These are phyloP conservation scores for Papilio protenor DNA, from an alignment of 2,888 invertebrate species.

Conservation along the genomic window DNA sequence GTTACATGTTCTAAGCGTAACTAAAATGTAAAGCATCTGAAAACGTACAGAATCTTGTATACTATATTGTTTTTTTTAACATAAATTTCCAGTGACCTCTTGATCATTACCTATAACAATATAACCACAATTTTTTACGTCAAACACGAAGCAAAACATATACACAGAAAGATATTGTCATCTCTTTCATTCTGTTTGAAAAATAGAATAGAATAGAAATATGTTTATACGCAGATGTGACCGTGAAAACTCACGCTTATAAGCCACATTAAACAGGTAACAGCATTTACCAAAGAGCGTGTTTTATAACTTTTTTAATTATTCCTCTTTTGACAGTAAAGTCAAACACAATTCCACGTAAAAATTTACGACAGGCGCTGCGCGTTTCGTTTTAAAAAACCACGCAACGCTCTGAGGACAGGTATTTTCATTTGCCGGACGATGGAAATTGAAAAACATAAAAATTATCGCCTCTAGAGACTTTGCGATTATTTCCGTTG, in stretches of 20 bases:
- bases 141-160: neutral
- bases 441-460: slow-evolving; percentile 37
- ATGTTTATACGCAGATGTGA: neutral
- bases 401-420: slow-evolving; percentile 13
- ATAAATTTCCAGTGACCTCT: no score
- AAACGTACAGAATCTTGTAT: no score
- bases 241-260: neutral
- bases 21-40: no score
- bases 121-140: no score
- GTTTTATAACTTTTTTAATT: slow-evolving; percentile 53
- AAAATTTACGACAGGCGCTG: slow-evolving; percentile 55
- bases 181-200: neutral
- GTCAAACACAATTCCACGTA: slow-evolving; percentile 56
- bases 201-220: neutral
- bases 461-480: slow-evolving; percentile 34
- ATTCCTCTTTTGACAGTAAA: slow-evolving; percentile 52
- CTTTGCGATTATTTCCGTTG: neutral
- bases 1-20: no score
- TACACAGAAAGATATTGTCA: neutral
- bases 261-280: slow-evolving; percentile 19
- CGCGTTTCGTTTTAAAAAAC: slow-evolving; percentile 31
- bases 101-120: no score
- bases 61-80: no score
- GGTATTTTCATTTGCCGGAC: slow-evolving; percentile 34
- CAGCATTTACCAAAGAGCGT: slow-evolving; percentile 39